phyloP scores from a whole-genome alignment of 2,113 vertebrate species.

The Chelonoidis abingdonii region DNA sequence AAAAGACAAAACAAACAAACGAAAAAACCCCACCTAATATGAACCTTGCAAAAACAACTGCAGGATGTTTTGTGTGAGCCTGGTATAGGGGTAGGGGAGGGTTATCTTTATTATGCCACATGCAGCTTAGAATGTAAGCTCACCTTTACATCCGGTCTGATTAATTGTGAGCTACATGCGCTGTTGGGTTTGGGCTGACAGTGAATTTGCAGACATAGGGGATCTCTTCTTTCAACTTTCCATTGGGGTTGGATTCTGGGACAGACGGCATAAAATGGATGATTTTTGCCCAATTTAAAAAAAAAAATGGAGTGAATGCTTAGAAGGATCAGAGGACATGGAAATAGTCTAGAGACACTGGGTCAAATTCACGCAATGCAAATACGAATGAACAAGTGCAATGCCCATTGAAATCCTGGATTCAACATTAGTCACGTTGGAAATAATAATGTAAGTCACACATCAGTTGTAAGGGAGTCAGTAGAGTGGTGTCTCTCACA shows the following conservation, averaged over 20 bases:
- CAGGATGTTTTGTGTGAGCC: not conserved
- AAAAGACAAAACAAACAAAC: not conserved
- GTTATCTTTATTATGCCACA: not conserved
- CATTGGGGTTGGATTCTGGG: not conserved
- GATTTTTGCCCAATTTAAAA: not conserved
- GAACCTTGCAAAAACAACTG: not conserved
- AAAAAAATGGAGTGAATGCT: not conserved
- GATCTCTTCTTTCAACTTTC: not conserved
- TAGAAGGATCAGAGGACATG: not conserved
- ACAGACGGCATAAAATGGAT: not conserved
- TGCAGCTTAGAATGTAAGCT: not conserved
- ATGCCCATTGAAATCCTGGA: not conserved
- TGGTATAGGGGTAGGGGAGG: not conserved
- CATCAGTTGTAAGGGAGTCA: not conserved
- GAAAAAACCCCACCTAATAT: not conserved
- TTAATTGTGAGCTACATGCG: not conserved
- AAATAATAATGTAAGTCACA: not conserved
- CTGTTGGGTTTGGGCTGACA: not conserved
- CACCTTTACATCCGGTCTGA: not conserved
- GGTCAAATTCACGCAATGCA: not conserved
- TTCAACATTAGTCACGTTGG: not conserved
- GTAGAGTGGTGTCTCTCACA: not conserved
- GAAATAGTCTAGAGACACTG: not conserved
- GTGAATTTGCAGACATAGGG: not conserved
- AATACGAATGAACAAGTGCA: not conserved